Conservation (phyloP, 1,140 invertebrate species). For the Plectus sambesii region DNA sequence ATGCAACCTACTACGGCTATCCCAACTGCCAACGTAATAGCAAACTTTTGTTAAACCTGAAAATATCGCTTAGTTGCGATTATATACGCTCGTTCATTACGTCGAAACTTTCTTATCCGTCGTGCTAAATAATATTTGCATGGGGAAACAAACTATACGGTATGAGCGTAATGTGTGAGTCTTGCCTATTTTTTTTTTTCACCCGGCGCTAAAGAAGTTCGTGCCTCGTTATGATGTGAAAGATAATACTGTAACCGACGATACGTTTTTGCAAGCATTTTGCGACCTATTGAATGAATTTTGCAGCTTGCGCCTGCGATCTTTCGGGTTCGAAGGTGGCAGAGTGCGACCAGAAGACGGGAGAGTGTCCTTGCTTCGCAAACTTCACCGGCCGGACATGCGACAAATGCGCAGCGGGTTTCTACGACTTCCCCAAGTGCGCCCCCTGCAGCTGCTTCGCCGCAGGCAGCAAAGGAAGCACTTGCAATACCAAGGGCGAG, state of each 20-base stretch:
- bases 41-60: slow-evolving; percentile 29
- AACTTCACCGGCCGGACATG: slow-evolving; percentile 85
- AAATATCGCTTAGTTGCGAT: too few relatives aligned
- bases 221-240: too few relatives aligned
- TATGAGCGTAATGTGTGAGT: background rate
- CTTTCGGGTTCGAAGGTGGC: slow-evolving; percentile 62
- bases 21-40: slow-evolving; percentile 60
- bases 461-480: slow-evolving; percentile 72
- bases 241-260: background rate
- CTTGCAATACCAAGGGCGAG: slow-evolving; percentile 72
- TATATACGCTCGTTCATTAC: too few relatives aligned
- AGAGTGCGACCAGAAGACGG: slow-evolving; percentile 64
- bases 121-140: background rate
- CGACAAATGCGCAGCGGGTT: slow-evolving; percentile 83
- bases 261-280: slow-evolving; percentile 51
- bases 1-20: slow-evolving; percentile 67
- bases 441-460: slow-evolving; percentile 76
- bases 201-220: too few relatives aligned
- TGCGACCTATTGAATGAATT: slow-evolving; percentile 14
- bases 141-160: background rate
- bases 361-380: slow-evolving; percentile 77
- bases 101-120: slow-evolving; percentile 2
- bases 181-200: background rate
- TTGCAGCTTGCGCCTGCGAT: slow-evolving; percentile 67
- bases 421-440: slow-evolving; percentile 84